These are phyloP conservation scores for Scatophagus argus DNA, from an alignment of 2,113 vertebrate species.

Conservation along the genomic window DNA sequence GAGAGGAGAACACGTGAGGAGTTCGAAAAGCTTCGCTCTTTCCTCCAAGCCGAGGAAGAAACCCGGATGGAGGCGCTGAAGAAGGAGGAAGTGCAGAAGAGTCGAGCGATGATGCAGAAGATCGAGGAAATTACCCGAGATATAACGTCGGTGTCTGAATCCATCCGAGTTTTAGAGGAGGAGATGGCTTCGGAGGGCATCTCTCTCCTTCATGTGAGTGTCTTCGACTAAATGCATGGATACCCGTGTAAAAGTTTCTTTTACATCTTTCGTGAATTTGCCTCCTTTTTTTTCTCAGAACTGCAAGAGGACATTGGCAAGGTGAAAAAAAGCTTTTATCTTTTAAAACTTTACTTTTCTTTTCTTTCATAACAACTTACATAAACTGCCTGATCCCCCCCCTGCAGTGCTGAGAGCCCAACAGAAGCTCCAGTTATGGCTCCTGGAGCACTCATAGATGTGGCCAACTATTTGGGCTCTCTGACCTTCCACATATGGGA, in stretches of 20 bases:
- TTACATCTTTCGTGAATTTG: background rate
- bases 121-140: conserved; percentile 55
- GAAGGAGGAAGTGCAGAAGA: conserved; percentile 72
- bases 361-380: background rate
- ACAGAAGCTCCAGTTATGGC: conserved; percentile 42
- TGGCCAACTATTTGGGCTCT: conserved; percentile 75
- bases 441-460: conserved; percentile 70
- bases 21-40: conserved; percentile 74
- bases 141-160: conserved; percentile 57
- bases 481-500: conserved; percentile 73
- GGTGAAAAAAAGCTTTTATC: conserved; percentile 45
- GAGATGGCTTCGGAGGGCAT: conserved; percentile 64
- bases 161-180: conserved; percentile 72
- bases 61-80: conserved; percentile 68
- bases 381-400: background rate
- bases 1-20: conserved; percentile 68
- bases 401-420: conserved; percentile 45
- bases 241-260: background rate
- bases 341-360: background rate
- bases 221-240: background rate
- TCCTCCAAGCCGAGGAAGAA: conserved; percentile 70
- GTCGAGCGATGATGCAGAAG: conserved; percentile 49
- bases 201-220: conserved; percentile 72
- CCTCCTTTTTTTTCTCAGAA: conserved; percentile 54
- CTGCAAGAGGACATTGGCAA: conserved; percentile 58